These are phyloP conservation scores for Numenius arquata DNA, from an alignment of 2,113 vertebrate species.

Conservation along the genomic window DNA sequence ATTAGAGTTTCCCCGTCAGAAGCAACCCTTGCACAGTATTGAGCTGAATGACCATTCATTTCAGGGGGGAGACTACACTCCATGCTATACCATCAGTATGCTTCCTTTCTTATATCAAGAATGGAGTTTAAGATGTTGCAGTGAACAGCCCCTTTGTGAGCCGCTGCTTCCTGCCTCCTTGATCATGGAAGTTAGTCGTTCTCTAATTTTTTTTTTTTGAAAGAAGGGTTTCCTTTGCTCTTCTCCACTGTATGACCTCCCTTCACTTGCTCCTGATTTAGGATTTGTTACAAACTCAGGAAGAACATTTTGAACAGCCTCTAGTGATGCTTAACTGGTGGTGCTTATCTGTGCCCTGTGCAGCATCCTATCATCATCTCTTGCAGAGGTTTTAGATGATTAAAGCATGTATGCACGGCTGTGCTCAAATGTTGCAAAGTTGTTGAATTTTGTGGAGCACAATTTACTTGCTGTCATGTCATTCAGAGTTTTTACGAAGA, in stretches of 20 bases:
- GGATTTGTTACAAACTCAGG: not conserved
- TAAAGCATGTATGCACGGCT: accelerated
- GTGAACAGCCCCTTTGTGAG: not conserved
- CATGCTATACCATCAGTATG: too few species aligned
- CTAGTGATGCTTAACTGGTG: not conserved
- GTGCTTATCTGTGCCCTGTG: not conserved
- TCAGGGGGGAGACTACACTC: not conserved
- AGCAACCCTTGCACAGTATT: not conserved
- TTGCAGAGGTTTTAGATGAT: not conserved
- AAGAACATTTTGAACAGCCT: not conserved
- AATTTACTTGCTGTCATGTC: not conserved
- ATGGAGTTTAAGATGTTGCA: not conserved
- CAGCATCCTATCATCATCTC: not conserved
- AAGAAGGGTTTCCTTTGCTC: not conserved
- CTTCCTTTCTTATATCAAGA: not conserved
- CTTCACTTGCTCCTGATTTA: not conserved
- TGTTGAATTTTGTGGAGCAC: not conserved
- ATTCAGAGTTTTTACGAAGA: not conserved
- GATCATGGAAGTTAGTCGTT: not conserved
- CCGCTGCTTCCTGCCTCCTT: not conserved
- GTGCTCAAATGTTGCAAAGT: not conserved
- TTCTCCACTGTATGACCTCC: not conserved
- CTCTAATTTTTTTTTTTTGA: not conserved
- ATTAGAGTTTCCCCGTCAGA: not conserved
- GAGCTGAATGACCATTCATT: not conserved